Evolutionary conservation across 2,888 invertebrate species (phyloP).

Genomic region (Chrysopilus asiliformis): DNA sequence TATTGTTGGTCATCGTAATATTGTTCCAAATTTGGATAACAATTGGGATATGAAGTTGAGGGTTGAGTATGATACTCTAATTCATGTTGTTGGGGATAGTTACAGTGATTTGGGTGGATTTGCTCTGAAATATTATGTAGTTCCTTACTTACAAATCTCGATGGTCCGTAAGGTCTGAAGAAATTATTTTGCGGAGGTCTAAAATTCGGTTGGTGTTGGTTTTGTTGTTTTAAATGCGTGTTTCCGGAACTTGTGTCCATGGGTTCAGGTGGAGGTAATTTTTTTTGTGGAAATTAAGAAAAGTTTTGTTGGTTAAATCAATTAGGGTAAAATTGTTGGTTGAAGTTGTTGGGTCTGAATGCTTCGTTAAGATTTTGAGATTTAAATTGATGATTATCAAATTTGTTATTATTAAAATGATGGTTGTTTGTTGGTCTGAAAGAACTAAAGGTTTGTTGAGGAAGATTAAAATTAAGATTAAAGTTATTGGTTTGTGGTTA

Average conservation of each 20-base stretch:
- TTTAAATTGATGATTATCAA: not conserved
- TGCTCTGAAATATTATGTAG: not conserved
- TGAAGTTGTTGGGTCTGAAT: not conserved
- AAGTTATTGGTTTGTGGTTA: too few relatives aligned
- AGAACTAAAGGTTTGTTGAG: not conserved
- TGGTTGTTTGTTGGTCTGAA: not conserved
- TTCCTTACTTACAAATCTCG: not conserved
- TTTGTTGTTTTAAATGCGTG: not conserved
- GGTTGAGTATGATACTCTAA: not conserved
- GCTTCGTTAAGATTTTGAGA: too few relatives aligned
- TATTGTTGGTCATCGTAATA: too few relatives aligned
- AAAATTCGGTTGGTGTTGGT: not conserved
- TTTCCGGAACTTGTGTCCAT: not conserved
- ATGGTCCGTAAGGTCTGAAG: not conserved
- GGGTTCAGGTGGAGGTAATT: not conserved
- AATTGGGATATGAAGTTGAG: not conserved
- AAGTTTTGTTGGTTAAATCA: too few relatives aligned
- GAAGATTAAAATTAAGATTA: not conserved
- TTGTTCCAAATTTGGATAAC: not conserved
- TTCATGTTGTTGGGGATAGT: not conserved
- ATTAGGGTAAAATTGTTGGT: not conserved
- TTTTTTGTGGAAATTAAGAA: too few relatives aligned
- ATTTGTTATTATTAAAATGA: not conserved
- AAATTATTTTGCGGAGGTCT: not conserved
- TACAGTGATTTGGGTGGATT: not conserved